Conservation (phyloP, 2,888 invertebrate species). For the Parnassius smintheus region DNA sequence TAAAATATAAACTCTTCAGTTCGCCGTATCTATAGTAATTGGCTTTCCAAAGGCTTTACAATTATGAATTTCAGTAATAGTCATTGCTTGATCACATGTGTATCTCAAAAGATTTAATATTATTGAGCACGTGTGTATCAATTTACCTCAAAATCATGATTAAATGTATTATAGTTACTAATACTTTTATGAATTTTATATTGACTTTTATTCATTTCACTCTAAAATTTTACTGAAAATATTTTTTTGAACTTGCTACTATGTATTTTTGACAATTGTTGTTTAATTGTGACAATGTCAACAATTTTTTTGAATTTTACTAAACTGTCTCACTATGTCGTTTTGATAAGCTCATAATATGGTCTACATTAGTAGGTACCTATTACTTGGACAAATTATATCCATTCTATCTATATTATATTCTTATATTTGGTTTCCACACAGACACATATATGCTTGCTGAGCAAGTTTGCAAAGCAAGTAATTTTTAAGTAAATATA, state of each 20-base stretch:
- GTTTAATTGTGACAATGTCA: conserved; percentile 5
- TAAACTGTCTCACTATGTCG: not conserved
- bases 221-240: conserved; percentile 10
- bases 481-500: too few relatives aligned
- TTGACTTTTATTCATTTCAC: conserved; percentile 13
- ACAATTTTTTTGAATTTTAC: conserved; percentile 3
- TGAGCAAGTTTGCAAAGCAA: too few relatives aligned
- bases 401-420: too few relatives aligned
- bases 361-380: too few relatives aligned
- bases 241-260: not conserved
- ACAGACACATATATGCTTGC: too few relatives aligned
- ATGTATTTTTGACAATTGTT: conserved; percentile 16
- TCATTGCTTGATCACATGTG: conserved; percentile 5
- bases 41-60: conserved; percentile 27
- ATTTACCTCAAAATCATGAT: conserved; percentile 45
- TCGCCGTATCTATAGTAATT: conserved; percentile 41
- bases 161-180: conserved; percentile 46
- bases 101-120: not conserved
- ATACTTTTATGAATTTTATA: conserved; percentile 17
- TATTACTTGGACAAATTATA: too few relatives aligned
- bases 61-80: conserved; percentile 4
- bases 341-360: conserved; percentile 7
- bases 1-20: conserved; percentile 49
- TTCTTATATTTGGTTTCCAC: too few relatives aligned
- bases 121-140: not conserved